phyloP scores from a whole-genome alignment of 2,797 vertebrate species.

The Sebastes cheni region DNA sequence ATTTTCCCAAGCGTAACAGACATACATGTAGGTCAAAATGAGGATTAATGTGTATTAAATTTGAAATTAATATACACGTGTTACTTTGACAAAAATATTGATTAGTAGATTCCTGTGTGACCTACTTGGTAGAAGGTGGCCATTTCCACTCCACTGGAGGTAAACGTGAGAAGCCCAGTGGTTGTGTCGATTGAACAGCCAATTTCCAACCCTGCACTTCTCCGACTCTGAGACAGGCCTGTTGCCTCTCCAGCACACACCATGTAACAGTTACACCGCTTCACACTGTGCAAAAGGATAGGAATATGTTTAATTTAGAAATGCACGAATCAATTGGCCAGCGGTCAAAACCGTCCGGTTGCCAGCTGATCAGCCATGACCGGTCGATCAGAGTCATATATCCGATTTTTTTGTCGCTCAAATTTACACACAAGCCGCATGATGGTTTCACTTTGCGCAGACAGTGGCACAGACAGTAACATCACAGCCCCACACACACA shows the following conservation, averaged over 20 bases:
- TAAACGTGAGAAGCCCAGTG: slow-evolving; percentile 92
- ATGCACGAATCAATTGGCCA: background rate
- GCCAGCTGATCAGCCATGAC: no score
- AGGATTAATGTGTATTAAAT: background rate
- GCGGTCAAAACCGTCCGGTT: background rate
- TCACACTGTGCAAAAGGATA: slow-evolving; percentile 82
- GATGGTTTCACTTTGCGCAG: no score
- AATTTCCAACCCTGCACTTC: slow-evolving; percentile 90
- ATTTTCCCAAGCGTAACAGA: background rate
- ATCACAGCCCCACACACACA: no score
- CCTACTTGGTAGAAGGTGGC: slow-evolving; percentile 90
- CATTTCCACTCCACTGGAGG: slow-evolving; percentile 93
- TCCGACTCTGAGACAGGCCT: slow-evolving; percentile 89
- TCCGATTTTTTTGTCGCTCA: no score
- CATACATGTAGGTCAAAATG: background rate
- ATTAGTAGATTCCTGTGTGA: background rate
- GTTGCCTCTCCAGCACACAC: slow-evolving; percentile 93
- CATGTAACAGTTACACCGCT: slow-evolving; percentile 95
- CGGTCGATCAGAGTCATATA: background rate
- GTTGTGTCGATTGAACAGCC: slow-evolving; percentile 91
- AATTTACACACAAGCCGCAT: no score
- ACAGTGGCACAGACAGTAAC: fast-evolving
- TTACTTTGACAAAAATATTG: background rate
- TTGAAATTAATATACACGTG: background rate
- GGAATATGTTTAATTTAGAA: background rate